These are phyloP conservation scores for Hippocampus barbouri DNA, from an alignment of 2,113 vertebrate species.

Conservation along the genomic window DNA sequence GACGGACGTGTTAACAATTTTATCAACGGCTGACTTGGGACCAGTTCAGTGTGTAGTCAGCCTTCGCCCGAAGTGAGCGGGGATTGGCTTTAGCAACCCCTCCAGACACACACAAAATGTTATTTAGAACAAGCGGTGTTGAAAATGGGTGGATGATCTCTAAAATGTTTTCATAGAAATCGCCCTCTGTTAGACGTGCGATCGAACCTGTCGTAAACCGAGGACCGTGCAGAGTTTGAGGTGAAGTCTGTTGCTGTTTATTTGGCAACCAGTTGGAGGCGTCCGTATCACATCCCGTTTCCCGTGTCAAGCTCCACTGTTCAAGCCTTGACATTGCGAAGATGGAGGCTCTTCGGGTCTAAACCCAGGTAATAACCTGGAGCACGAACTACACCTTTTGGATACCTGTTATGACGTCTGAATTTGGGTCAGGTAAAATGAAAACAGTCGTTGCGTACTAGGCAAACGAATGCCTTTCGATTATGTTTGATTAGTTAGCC, in stretches of 20 bases:
- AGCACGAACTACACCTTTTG: conserved; percentile 34
- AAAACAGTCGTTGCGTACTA: neutral
- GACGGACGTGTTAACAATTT: too few relatives aligned
- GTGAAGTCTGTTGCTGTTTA: neutral
- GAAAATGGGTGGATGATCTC: too few relatives aligned
- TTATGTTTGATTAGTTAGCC: conserved; percentile 27
- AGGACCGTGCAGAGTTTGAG: neutral
- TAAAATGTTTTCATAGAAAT: too few relatives aligned
- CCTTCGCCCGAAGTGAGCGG: too few relatives aligned
- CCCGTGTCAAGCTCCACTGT: conserved; percentile 45
- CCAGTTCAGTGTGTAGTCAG: too few relatives aligned
- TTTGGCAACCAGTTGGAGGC: conserved; percentile 32
- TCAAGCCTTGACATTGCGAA: conserved; percentile 59
- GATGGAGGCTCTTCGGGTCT: conserved; percentile 62
- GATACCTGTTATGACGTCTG: conserved; percentile 52
- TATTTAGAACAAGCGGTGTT: too few relatives aligned
- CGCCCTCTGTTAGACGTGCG: too few relatives aligned
- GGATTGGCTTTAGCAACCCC: too few relatives aligned
- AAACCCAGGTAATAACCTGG: conserved; percentile 27
- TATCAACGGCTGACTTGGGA: too few relatives aligned
- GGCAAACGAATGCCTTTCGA: conserved; percentile 8
- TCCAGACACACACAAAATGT: too few relatives aligned
- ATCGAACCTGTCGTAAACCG: neutral
- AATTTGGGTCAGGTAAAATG: conserved; percentile 53
- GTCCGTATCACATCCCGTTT: conserved; percentile 23